Percentiles rank a stretch among this genome's conserved stretches.
phyloP scores from a whole-genome alignment of 2,797 vertebrate genomes.

The Chelon labrosus region DNA sequence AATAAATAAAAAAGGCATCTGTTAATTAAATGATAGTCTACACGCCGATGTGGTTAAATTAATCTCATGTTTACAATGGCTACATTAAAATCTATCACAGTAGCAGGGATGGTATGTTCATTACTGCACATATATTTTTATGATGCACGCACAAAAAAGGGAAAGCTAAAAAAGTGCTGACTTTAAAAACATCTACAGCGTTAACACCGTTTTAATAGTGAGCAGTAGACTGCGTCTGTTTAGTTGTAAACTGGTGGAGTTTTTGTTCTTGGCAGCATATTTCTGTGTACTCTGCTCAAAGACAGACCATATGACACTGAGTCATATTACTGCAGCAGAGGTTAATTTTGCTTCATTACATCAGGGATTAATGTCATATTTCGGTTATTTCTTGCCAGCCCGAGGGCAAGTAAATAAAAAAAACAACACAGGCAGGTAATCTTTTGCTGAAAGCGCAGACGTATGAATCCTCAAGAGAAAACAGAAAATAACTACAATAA shows the following conservation, averaged over 20 bases:
- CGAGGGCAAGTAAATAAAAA: too few relatives aligned
- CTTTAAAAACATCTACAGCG: too few relatives aligned
- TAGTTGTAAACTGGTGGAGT: not conserved
- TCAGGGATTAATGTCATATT: too few relatives aligned
- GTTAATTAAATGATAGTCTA: constrained; percentile 47
- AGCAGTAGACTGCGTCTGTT: not conserved
- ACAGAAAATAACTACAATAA: too few relatives aligned
- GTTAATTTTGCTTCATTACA: not conserved
- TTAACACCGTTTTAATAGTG: too few relatives aligned
- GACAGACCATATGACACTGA: not conserved
- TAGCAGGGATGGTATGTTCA: constrained; percentile 9
- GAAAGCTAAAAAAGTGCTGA: too few relatives aligned
- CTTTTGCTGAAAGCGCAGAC: too few relatives aligned
- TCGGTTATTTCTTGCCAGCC: too few relatives aligned
- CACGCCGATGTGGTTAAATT: constrained; percentile 23
- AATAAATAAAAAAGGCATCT: constrained; percentile 51
- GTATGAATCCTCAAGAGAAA: too few relatives aligned
- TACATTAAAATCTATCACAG: constrained; percentile 33
- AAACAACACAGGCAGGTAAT: too few relatives aligned
- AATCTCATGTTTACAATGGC: constrained; percentile 26
- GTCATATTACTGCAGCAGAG: not conserved
- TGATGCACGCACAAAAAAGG: too few relatives aligned
- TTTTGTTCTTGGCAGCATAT: not conserved
- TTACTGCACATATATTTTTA: not conserved
- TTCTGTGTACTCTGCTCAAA: not conserved